phyloP scores from a whole-genome alignment of 30 jellyfish, hydroid and myxozoan species.

The Aurelia sp. region DNA sequence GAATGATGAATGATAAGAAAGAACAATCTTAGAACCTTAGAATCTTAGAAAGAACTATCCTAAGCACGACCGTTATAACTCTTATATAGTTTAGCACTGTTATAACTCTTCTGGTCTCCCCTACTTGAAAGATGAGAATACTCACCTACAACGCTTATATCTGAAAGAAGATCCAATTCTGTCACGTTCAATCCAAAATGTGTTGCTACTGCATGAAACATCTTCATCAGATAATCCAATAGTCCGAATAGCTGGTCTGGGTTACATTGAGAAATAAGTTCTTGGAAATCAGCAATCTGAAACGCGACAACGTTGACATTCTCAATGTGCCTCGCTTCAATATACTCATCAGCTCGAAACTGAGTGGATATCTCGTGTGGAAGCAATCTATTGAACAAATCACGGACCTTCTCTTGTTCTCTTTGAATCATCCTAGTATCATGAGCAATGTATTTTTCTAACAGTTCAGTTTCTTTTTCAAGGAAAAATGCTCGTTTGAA shows the following conservation, averaged over 20 bases:
- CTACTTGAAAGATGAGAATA: not conserved
- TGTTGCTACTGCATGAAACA: slow-evolving; percentile 49
- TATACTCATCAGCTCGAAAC: slow-evolving; percentile 22
- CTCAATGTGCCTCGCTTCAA: slow-evolving; percentile 44
- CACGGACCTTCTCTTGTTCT: slow-evolving; percentile 77
- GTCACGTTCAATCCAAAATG: slow-evolving; percentile 31
- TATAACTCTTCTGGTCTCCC: no score
- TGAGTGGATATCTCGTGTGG: slow-evolving; percentile 39
- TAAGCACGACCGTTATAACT: no score
- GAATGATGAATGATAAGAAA: no score
- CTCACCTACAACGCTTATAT: slow-evolving; percentile 52
- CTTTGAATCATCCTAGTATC: slow-evolving; percentile 76
- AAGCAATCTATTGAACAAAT: slow-evolving; percentile 59
- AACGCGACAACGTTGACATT: slow-evolving; percentile 57
- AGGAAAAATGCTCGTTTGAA: slow-evolving; percentile 80
- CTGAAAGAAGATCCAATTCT: slow-evolving; percentile 46
- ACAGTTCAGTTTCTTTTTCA: slow-evolving; percentile 86
- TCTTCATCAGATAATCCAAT: slow-evolving; percentile 66
- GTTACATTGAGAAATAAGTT: slow-evolving; percentile 22
- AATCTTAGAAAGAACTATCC: no score
- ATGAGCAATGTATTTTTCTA: slow-evolving; percentile 81
- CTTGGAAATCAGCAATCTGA: slow-evolving; percentile 62
- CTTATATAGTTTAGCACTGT: no score
- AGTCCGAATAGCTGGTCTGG: slow-evolving; percentile 68
- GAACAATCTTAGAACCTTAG: no score